Evolutionary conservation across 2,888 invertebrate genomes (phyloP).

Genomic region (Eurois occulta): DNA sequence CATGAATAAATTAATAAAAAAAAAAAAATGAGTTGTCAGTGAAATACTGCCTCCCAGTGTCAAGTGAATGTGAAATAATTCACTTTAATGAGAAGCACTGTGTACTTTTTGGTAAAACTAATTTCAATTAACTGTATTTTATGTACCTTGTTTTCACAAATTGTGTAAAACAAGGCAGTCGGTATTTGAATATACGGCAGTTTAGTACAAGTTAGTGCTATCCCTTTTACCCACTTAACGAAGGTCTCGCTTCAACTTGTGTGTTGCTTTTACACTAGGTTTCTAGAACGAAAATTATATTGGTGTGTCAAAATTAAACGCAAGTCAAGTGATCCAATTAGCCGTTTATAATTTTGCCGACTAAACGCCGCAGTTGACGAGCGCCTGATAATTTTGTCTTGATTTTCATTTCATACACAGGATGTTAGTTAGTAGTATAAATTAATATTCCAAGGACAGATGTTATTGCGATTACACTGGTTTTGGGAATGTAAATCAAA

Average conservation of each 20-base stretch:
- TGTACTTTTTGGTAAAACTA: background rate
- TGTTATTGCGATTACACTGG: background rate
- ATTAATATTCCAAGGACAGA: background rate
- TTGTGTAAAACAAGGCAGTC: background rate
- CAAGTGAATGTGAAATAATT: conserved; percentile 6
- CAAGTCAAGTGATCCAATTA: too few species aligned
- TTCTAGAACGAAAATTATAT: background rate
- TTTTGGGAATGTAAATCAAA: background rate
- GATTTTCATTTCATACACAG: background rate
- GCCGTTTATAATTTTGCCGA: too few species aligned
- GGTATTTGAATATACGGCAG: background rate
- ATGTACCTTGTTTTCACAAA: background rate
- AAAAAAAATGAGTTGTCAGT: background rate
- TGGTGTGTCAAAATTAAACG: too few species aligned
- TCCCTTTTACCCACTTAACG: background rate
- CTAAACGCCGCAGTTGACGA: background rate
- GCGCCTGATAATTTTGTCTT: background rate
- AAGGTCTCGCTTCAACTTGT: background rate
- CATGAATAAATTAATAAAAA: too few species aligned
- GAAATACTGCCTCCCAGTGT: conserved; percentile 8
- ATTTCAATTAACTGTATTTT: background rate
- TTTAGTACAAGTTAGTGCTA: background rate
- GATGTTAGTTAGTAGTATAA: background rate
- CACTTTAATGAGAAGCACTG: background rate
- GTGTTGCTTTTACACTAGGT: background rate